Conservation (phyloP, 2,797 vertebrate genomes). For the Xiphophorus birchmanni region DNA sequence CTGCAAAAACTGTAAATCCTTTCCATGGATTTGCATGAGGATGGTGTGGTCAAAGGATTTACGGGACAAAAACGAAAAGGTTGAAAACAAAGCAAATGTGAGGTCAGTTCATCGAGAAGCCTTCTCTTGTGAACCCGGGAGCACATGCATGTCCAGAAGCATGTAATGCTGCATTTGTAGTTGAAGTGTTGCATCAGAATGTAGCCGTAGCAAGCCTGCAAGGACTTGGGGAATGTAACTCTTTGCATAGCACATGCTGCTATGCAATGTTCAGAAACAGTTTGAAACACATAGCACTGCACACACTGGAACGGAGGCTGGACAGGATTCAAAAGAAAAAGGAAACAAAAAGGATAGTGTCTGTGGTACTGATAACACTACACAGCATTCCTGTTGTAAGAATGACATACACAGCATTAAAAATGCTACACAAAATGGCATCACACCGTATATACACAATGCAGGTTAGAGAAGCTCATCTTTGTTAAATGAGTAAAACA, state of each 20-base stretch:
- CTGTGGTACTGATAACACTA: slow-evolving; percentile 75
- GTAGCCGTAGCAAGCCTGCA: slow-evolving; percentile 57
- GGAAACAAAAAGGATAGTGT: slow-evolving; percentile 58
- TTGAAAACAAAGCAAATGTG: slow-evolving; percentile 29
- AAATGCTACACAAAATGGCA: slow-evolving; percentile 82
- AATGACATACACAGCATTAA: slow-evolving; percentile 77
- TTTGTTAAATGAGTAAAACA: slow-evolving; percentile 68
- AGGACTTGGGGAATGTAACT: slow-evolving; percentile 69
- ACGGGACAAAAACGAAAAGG: slow-evolving; percentile 30
- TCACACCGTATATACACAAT: slow-evolving; percentile 81
- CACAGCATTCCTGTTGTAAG: slow-evolving; percentile 77
- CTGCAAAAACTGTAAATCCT: slow-evolving; percentile 48
- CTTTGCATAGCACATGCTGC: slow-evolving; percentile 84
- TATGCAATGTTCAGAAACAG: slow-evolving; percentile 78
- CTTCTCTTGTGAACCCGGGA: slow-evolving; percentile 59
- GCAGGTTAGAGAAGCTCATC: slow-evolving; percentile 76
- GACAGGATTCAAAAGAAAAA: slow-evolving; percentile 69
- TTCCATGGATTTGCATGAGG: slow-evolving; percentile 55
- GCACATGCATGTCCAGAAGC: slow-evolving; percentile 63
- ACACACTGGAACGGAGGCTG: slow-evolving; percentile 72
- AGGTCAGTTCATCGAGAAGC: slow-evolving; percentile 56
- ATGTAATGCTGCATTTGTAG: slow-evolving; percentile 72
- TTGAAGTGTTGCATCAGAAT: slow-evolving; percentile 75
- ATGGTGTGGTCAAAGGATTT: slow-evolving; percentile 48
- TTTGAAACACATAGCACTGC: slow-evolving; percentile 79